Base-by-base conservation (phyloP, 2,113 vertebrate genomes). In the Carassius auratus region DNA sequence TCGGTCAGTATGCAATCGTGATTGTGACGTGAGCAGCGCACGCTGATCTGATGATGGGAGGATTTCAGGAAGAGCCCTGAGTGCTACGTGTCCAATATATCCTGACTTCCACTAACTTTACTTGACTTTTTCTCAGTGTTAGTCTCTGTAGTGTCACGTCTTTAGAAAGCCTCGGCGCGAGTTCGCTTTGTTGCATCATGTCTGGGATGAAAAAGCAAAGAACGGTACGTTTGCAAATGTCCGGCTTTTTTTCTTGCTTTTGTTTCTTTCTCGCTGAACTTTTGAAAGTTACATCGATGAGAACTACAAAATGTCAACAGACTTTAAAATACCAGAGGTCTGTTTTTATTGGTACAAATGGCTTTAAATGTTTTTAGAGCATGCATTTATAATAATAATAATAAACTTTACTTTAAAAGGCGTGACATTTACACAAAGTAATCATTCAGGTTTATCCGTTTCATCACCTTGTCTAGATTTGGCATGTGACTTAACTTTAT, bases 191-290 rank as follows among this genome's bases (percentile, higher is more conserved):
- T 50, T 57, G 21, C 26, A 90, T 90, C 90, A 98, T 98, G 97
- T 96, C 96, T 59, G 95, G 90, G 64, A 86, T 91, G 76, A 95
- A 95, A 89, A 95, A 95, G 90, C 94, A 92, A 91, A 93, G 91
- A 52, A 96, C 95, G 95, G 97, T 98, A 92, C 92, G 97, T 69
- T 55, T 57, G 4, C 19, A 23, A 26, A 77, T 33, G 75, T 19
- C 52, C 55, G 12, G 9, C 6, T 30, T 17, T 19, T 8, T 66
- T 2, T 23, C 76, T 42, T 30, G 68, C 9, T 38, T 85, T 55
- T n/a, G 42, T 55, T 52, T 68, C 3, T 66, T 66, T 76, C 64
- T 71, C 48, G 19, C 14, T 83, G 1, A 59, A 45, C 33, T 59
- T 83, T 83, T 21, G 57, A 42, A 50, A 75, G 30, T 50, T 21